phyloP scores from a whole-genome alignment of 1,140 invertebrate genomes.

The Trypoxylus dichotomus region DNA sequence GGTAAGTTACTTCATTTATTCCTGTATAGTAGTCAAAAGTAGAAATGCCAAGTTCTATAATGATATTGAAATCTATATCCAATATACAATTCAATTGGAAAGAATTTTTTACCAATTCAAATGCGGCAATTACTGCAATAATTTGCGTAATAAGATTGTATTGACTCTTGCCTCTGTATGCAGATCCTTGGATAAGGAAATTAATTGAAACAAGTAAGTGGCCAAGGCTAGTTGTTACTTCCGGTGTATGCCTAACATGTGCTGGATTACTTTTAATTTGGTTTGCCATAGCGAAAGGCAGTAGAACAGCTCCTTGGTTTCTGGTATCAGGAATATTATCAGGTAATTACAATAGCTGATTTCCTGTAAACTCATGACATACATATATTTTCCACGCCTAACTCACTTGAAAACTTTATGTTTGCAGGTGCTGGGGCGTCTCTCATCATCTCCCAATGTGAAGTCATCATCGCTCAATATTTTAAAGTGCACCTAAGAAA shows the following conservation, averaged over 20 bases:
- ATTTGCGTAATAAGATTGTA: not conserved
- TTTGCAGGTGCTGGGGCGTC: constrained; percentile 48
- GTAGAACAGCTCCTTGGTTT: constrained; percentile 31
- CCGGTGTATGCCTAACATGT: constrained; percentile 47
- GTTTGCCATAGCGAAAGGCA: constrained; percentile 42
- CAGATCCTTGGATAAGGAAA: constrained; percentile 42
- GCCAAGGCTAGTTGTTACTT: constrained; percentile 46
- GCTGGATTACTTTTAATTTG: constrained; percentile 50
- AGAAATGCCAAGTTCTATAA: not conserved
- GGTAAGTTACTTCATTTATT: constrained; percentile 38
- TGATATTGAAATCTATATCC: not conserved
- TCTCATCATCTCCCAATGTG: constrained; percentile 45
- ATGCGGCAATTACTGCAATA: not conserved
- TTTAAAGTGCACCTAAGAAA: constrained; percentile 45
- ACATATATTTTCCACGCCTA: not conserved
- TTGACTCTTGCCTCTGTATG: not conserved
- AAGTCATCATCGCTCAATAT: constrained; percentile 49
- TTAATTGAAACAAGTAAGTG: constrained; percentile 45
- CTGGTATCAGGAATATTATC: constrained; percentile 42
- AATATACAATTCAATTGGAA: not conserved
- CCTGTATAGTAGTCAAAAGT: not conserved
- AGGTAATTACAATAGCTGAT: constrained; percentile 38
- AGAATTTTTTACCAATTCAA: not conserved
- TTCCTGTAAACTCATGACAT: not conserved
- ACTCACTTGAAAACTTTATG: not conserved